Base-by-base conservation (phyloP, 2,113 vertebrate genomes). In the Cyanoderma ruficeps region DNA sequence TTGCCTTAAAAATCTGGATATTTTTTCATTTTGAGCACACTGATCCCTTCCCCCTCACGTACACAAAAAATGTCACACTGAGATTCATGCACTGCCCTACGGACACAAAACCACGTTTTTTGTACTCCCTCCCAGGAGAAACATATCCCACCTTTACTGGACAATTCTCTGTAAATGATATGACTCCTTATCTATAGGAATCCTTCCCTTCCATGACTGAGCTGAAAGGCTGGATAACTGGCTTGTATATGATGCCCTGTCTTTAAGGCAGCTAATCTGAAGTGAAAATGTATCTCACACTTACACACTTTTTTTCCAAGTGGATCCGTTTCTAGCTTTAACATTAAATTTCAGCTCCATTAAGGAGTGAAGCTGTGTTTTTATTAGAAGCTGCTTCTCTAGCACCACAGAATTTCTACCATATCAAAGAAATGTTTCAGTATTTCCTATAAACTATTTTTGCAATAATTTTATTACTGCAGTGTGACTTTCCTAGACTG, bases 21-120 rank as follows among this genome's bases (percentile, higher is more conserved):
- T 47, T 37, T 76, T 41, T 35, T 18, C 18, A 22, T 72, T 63
- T 55, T 20, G 16, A 82, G 21, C 44, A 75, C 33, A 42, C 10
- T 8, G 10, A 27, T 75, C 33, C 30, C 28, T 57, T n/a, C 11
- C 11, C 5, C 10, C 4, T 13, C 20, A 22, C 6, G 0, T 6
- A 31, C 30, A 70, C 24, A 71, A 44, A 35, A 86, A 50, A 16
- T 9, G 63, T 13, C 83, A 69, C 35, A 8, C 4, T 39, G 35
- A 47, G 33, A 75, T 87, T 59, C 47, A 82, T 12, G 15, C 35
- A 33, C 30, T 52, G 39, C 15, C 27, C 59, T 19, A 57, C 14
- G 39, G 9, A 76, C 23, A 67, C 6, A 53, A 15, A 87, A 59
- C 3, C 8, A 5, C 24, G n/a, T 49, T 75, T 49, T 56, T 75